Base-by-base conservation (phyloP, 1,140 invertebrate species). In the Leptopilina boulardi region DNA sequence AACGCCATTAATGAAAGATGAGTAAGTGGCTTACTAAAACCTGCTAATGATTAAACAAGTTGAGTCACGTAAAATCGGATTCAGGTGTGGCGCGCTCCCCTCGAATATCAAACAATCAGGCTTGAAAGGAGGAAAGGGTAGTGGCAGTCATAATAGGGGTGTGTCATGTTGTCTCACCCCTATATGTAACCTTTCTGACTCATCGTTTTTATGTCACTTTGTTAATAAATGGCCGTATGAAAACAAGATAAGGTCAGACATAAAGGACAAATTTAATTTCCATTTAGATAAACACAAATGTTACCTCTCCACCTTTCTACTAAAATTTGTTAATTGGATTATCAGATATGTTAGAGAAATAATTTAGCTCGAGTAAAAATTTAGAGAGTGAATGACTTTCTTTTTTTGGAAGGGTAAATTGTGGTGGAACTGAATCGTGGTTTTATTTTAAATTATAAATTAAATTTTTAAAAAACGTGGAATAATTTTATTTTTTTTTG, bases 11-110 rank as follows among this genome's bases (percentile, higher is more conserved):
- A 26, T 26, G 13, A 66, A 66, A 13, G 56, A 26, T 66, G 56
- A 15, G 21, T 0, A 30, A 26, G 13, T 23, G 21, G 23, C 26
- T 66, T 3, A 34, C 59, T 66, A 66, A 30, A 34, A 34, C 6
- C 10, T 13, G 23, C 23, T 66, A 66, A 66, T 66, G 26, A n/a
- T 66, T 26, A 66, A 26, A 30, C 59, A 66, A 66, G 59, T 30
- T 30, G 26, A 66, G 59, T 66, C 59, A 30, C 26, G 47, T 51
- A 51, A 51, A 51, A 51, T 51, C 47, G 47, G 47, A 66, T 66
- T 66, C n/a, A 66, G 59, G 59, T 66, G 59, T 66, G 59, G 59
- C 21, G 15, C 59, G 21, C 19, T 30, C 59, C 59, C 26, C 59
- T 26, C 9, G n/a, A n/a, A 66, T 66, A 15, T 5, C 10, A 66